These are phyloP conservation scores for Acrobasis suavella DNA, from an alignment of 2,888 invertebrate species.

Conservation along the genomic window DNA sequence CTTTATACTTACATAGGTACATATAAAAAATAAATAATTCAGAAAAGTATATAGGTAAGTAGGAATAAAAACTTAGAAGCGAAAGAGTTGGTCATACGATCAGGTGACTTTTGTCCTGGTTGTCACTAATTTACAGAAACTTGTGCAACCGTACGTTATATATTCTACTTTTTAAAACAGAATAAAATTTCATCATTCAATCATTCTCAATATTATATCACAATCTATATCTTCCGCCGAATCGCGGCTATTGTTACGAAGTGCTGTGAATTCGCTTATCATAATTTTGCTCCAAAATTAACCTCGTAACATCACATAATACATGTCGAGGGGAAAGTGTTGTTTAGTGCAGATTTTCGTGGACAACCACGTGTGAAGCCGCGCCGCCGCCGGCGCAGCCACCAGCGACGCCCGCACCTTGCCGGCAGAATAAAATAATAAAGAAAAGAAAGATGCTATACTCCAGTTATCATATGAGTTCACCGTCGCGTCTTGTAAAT, in stretches of 20 bases:
- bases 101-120: neutral
- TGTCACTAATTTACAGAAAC: neutral
- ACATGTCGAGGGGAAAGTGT: conserved; percentile 34
- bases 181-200: neutral
- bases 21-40: neutral
- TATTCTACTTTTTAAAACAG: no score
- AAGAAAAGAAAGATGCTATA: neutral
- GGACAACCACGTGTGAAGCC: conserved; percentile 28
- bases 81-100: neutral
- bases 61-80: no score
- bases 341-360: conserved; percentile 30
- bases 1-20: no score
- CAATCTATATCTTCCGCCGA: neutral
- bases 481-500: neutral
- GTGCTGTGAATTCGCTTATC: neutral
- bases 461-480: neutral
- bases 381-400: neutral
- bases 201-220: neutral
- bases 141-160: no score
- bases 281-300: conserved; percentile 29
- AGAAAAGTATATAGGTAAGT: neutral
- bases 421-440: neutral
- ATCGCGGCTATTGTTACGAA: conserved; percentile 20
- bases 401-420: neutral
- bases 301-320: conserved; percentile 29